These are phyloP conservation scores for Metridium senile DNA, from an alignment of 92 coral and sea anemone genomes.

Conservation along the genomic window DNA sequence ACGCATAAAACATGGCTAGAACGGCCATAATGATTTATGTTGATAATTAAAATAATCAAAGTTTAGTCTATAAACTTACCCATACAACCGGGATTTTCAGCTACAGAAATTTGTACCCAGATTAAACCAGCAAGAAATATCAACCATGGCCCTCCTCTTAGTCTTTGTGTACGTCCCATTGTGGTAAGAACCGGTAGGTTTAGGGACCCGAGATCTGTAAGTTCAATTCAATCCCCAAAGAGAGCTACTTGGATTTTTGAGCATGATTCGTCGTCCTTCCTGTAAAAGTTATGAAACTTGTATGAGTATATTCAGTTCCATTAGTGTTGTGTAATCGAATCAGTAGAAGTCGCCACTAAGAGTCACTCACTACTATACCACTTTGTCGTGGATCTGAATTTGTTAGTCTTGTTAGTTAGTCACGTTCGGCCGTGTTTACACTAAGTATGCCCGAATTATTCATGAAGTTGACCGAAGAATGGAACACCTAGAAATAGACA, in stretches of 20 bases:
- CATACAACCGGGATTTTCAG: constrained; percentile 8
- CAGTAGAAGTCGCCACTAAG: background rate
- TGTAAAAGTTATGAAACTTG: constrained; percentile 27
- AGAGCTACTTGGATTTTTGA: background rate
- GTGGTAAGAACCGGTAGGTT: constrained; percentile 12
- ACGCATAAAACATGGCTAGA: constrained; percentile 16
- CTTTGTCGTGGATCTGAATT: constrained; percentile 27
- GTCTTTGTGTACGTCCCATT: constrained; percentile 21
- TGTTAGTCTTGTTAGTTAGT: constrained; percentile 31
- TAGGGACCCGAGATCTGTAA: constrained; percentile 2
- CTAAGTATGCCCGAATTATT: constrained; percentile 32
- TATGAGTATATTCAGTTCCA: background rate
- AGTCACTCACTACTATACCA: constrained; percentile 10
- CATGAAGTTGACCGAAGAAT: constrained; percentile 40
- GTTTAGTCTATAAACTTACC: constrained; percentile 18
- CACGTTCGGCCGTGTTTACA: constrained; percentile 54
- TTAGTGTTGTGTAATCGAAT: background rate
- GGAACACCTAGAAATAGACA: constrained; percentile 40
- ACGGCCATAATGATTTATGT: constrained; percentile 2
- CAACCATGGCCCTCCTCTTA: constrained; percentile 18
- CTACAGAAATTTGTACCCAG: constrained; percentile 16
- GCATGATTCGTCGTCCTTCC: constrained; percentile 4
- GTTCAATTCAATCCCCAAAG: background rate
- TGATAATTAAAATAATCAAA: background rate
- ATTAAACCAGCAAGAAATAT: constrained; percentile 14